phyloP scores from a whole-genome alignment of 2,797 vertebrate species.

The Acanthiza pusilla region DNA sequence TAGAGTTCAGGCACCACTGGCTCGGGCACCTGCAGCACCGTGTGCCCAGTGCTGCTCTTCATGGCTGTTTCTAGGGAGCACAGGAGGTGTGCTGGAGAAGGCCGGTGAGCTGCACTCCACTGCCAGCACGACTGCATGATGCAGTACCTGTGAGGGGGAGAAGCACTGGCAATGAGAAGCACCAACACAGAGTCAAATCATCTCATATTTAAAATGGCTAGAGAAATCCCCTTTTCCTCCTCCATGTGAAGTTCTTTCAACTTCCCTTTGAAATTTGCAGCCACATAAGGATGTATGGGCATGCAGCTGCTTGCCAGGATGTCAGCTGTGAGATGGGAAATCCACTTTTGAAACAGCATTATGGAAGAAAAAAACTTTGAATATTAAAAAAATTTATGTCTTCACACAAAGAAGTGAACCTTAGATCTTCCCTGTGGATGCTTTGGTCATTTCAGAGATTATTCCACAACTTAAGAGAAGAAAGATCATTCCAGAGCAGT shows the following conservation, averaged over 20 bases:
- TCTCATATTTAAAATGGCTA: not conserved
- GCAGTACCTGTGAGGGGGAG: slow-evolving; percentile 72
- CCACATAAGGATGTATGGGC: not conserved
- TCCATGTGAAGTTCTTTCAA: not conserved
- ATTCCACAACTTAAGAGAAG: not conserved
- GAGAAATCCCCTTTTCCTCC: not conserved
- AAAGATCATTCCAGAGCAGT: not conserved
- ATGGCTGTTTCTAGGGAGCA: slow-evolving; percentile 75
- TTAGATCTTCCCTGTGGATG: not conserved
- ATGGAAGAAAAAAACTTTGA: not conserved
- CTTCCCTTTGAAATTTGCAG: not conserved
- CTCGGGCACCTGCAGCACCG: slow-evolving; percentile 79
- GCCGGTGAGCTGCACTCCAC: slow-evolving; percentile 82
- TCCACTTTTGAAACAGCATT: not conserved
- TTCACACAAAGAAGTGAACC: not conserved
- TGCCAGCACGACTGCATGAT: slow-evolving; percentile 89
- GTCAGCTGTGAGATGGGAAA: not conserved
- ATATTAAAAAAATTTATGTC: not conserved
- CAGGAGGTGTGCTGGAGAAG: slow-evolving; percentile 74
- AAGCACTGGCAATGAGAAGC: not conserved
- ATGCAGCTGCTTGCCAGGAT: not conserved
- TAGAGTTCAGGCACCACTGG: slow-evolving; percentile 83
- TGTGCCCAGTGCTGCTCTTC: slow-evolving; percentile 80
- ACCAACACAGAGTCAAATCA: not conserved
- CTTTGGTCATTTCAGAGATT: not conserved